Evolutionary conservation across 2,888 invertebrate genomes (phyloP).

Genomic region (Chironomus riparius): DNA sequence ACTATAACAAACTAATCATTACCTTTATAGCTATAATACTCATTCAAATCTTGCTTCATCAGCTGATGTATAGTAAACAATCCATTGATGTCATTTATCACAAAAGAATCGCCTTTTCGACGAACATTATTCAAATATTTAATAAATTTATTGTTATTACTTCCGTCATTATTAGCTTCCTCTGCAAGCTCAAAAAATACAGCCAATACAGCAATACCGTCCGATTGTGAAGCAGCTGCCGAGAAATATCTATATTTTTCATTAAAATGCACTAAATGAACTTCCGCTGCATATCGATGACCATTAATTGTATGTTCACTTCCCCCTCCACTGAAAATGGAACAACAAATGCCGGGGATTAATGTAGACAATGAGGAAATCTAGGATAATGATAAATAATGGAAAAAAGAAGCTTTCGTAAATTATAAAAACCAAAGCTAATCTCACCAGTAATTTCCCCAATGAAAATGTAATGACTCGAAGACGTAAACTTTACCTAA

Average conservation of each 20-base stretch:
- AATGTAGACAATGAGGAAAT: neutral
- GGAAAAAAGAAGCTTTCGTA: too few relatives aligned
- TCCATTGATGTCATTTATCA: neutral
- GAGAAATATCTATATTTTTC: neutral
- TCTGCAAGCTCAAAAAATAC: neutral
- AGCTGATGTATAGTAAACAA: neutral
- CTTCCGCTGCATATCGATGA: slow-evolving; percentile 4
- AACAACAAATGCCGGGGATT: neutral
- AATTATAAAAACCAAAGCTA: neutral
- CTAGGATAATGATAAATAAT: neutral
- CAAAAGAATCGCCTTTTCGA: neutral
- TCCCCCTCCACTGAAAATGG: neutral
- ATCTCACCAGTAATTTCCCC: neutral
- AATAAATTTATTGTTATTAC: slow-evolving; percentile 1
- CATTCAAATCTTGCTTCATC: neutral
- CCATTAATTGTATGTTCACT: slow-evolving; percentile 1
- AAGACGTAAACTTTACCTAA: neutral
- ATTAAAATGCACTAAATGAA: slow-evolving; percentile 3
- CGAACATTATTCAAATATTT: neutral
- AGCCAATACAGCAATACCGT: neutral
- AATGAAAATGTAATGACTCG: neutral
- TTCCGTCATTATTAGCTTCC: slow-evolving; percentile 3
- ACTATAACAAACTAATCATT: neutral
- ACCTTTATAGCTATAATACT: slow-evolving; percentile 6
- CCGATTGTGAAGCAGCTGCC: neutral